A percentile compares a stretch with the other conserved stretches of the same genome.
phyloP scores from a whole-genome alignment of 2,888 invertebrate genomes.

The Dryococelus australis region DNA sequence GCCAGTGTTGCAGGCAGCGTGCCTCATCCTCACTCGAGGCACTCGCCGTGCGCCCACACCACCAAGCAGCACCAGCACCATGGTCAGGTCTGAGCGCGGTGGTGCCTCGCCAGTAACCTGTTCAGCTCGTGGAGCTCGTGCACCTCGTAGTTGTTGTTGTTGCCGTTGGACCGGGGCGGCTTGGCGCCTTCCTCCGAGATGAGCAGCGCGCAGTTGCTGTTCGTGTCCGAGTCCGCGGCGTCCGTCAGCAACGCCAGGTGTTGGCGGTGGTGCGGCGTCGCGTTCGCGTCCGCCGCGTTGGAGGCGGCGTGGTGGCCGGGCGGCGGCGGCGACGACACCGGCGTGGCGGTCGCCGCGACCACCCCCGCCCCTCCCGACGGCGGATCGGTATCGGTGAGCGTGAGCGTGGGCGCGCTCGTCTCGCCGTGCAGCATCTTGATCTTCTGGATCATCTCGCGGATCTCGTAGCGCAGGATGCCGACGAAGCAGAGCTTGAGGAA shows the following conservation, averaged over 20 bases:
- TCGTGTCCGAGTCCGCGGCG: constrained; percentile 67
- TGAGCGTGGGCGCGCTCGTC: constrained; percentile 51
- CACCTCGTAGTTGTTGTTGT: constrained; percentile 78
- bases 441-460: constrained; percentile 89
- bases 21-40: constrained; percentile 16
- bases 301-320: constrained; percentile 52
- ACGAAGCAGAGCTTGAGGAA: constrained; percentile 90
- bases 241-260: constrained; percentile 48
- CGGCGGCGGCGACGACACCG: constrained; percentile 47
- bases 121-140: constrained; percentile 65
- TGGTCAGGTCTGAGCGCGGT: constrained; percentile 54
- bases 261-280: constrained; percentile 47
- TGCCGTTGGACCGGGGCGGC: constrained; percentile 66
- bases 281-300: constrained; percentile 42
- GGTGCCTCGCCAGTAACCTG: constrained; percentile 48
- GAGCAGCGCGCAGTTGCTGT: constrained; percentile 64
- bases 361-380: background rate
- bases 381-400: constrained; percentile 39
- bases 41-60: background rate
- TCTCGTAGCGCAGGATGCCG: constrained; percentile 73
- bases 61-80: constrained; percentile 41
- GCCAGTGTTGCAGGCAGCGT: background rate
- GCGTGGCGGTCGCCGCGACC: constrained; percentile 32
- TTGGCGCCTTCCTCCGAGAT: constrained; percentile 53
- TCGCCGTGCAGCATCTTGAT: constrained; percentile 80